Base-by-base conservation (phyloP, 2,113 vertebrate species). In the Synchiropus splendidus region DNA sequence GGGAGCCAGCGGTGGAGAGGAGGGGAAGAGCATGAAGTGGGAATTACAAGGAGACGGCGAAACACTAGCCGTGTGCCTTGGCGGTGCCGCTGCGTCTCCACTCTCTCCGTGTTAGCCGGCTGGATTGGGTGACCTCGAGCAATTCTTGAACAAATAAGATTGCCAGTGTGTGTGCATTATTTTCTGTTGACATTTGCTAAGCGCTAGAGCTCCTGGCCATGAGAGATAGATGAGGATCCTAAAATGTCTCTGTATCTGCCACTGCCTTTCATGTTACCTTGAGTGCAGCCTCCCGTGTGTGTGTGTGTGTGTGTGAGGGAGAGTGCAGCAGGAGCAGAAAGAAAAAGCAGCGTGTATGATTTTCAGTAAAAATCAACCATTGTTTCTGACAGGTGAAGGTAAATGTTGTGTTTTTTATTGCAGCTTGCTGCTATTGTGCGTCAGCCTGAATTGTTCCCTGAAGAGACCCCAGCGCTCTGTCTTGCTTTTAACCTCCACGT, bases 101-200 rank as follows among this genome's bases (percentile, higher is more conserved):
- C 51, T 63, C 46, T 36, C 46, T 63, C 58, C 27, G 50, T 16
- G 10, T 62, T 62, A 64, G 60, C 77, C 48, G 64, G 58, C 64
- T 85, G 72, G 78, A 82, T 83, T 77, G 74, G 68, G 34, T 80
- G 82, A 87, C 84, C 84, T 85, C 67, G 75, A 83, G 83, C 83
- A 68, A 81, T 85, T 86, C 75, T 85, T 81, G 75, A 85, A 83
- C 84, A 83, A 87, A 86, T 85, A 83, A 85, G 79, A 82, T 85
- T 83, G 82, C 80, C 76, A 85, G 80, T 82, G 82, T 80, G 76
- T 85, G 77, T 67, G 78, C 78, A 82, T 87, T 82, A 83, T 84
- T 83, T 84, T 87, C 79, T 85, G 80, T 86, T 86, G 85, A 87
- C 85, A 85, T 87, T 87, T 83, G 81, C 80, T 81, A 83, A 85